A percentile compares a stretch with the other conserved stretches of the same genome.
These are phyloP conservation scores for Hyperoodon ampullatus DNA, from an alignment of 2,113 vertebrate species.

Conservation along the genomic window DNA sequence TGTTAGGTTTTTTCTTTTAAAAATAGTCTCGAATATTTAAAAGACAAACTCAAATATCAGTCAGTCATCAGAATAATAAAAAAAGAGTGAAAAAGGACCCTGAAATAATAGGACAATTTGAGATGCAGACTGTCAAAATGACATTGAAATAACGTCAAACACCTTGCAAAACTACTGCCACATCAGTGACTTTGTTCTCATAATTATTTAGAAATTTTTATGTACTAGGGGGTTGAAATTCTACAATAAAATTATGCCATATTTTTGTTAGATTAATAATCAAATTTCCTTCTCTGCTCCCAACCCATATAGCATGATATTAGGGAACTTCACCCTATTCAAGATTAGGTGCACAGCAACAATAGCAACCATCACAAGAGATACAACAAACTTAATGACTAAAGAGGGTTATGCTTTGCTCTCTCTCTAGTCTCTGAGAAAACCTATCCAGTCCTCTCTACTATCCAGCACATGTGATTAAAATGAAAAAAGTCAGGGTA, in stretches of 20 bases:
- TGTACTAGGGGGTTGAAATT: neutral
- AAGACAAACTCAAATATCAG: slow-evolving; percentile 46
- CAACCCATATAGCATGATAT: no score
- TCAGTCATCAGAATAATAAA: slow-evolving; percentile 2
- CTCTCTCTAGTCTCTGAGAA: neutral
- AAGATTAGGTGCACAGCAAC: neutral
- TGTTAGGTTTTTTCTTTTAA: slow-evolving; percentile 38
- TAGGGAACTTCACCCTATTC: neutral
- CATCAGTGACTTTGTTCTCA: neutral
- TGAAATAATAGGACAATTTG: neutral
- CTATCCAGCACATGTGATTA: neutral
- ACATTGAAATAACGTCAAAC: neutral
- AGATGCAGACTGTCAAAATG: neutral
- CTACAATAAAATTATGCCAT: neutral
- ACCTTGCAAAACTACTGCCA: neutral
- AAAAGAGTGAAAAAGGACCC: neutral
- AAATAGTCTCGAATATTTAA: slow-evolving; percentile 45
- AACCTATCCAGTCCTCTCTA: neutral
- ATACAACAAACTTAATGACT: neutral
- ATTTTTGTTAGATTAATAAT: neutral
- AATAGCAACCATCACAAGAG: neutral
- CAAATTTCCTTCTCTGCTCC: neutral
- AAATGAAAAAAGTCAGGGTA: neutral
- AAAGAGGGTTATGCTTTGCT: neutral
- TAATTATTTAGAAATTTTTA: neutral